Evolutionary conservation across 2,888 invertebrate species (phyloP).

Genomic region (Netelia melanura): DNA sequence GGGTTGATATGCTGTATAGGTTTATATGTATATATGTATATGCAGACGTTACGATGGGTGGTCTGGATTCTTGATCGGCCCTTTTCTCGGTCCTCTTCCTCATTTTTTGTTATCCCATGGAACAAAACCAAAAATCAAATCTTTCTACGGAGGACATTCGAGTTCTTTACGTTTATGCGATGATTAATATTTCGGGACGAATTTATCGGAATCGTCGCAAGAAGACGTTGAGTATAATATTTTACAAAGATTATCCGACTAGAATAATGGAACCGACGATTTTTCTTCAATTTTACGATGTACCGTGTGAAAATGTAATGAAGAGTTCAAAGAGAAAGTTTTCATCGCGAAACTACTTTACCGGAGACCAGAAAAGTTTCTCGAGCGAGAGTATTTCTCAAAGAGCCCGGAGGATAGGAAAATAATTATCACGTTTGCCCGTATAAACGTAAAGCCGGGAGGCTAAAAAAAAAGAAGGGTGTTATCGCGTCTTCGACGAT

Average conservation of each 20-base stretch:
- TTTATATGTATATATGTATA: conserved; percentile 15
- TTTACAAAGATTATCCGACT: background rate
- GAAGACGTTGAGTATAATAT: too few species aligned
- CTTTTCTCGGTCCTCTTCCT: background rate
- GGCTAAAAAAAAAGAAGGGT: conserved; percentile 23
- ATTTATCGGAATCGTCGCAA: too few species aligned
- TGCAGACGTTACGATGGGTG: background rate
- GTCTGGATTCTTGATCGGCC: background rate
- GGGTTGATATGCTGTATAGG: conserved; percentile 17
- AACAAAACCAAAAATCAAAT: background rate
- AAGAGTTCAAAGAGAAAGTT: conserved; percentile 42
- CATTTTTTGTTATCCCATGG: background rate
- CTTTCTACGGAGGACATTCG: too few species aligned
- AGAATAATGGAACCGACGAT: background rate
- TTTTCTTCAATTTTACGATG: background rate
- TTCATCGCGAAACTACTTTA: conserved; percentile 44
- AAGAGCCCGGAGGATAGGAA: conserved; percentile 49
- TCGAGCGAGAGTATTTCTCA: conserved; percentile 36
- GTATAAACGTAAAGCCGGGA: background rate
- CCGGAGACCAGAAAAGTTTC: conserved; percentile 57
- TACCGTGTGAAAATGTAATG: conserved; percentile 38
- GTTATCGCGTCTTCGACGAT: conserved; percentile 28
- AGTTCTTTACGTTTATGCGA: too few species aligned
- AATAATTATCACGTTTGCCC: conserved; percentile 65
- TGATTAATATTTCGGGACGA: too few species aligned